Conservation (phyloP, 2,797 vertebrate species). For the Hydrophis major region DNA sequence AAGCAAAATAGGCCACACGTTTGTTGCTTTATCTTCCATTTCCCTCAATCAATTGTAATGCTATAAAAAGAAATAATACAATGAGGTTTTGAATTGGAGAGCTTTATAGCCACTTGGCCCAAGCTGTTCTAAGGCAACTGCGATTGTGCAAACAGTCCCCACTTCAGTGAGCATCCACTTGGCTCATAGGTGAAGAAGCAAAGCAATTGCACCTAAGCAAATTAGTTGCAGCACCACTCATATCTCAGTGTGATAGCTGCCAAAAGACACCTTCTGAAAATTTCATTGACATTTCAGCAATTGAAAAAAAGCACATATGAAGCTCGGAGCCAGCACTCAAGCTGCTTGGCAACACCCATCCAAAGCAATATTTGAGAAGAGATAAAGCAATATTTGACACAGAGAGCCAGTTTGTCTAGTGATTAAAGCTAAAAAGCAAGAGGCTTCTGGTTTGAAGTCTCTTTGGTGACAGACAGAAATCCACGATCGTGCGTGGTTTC, state of each 20-base stretch:
- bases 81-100: not conserved
- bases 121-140: not conserved
- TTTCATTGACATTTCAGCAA: not conserved
- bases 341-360: not conserved
- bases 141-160: slow-evolving; percentile 1
- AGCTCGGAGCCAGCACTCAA: not conserved
- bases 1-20: not conserved
- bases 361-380: not conserved
- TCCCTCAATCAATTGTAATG: not conserved
- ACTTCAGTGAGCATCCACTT: not conserved
- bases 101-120: not conserved
- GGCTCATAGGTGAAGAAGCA: slow-evolving; percentile 22
- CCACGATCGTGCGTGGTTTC: too few relatives aligned
- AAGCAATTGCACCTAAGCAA: not conserved
- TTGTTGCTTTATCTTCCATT: not conserved
- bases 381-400: not conserved
- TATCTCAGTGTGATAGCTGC: not conserved
- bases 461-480: too few relatives aligned
- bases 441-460: too few relatives aligned
- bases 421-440: not conserved
- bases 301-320: not conserved
- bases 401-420: not conserved
- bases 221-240: not conserved
- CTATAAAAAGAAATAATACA: not conserved
- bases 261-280: not conserved